These are phyloP conservation scores for Cottus gobio DNA, from an alignment of 2,113 vertebrate species.

Conservation along the genomic window DNA sequence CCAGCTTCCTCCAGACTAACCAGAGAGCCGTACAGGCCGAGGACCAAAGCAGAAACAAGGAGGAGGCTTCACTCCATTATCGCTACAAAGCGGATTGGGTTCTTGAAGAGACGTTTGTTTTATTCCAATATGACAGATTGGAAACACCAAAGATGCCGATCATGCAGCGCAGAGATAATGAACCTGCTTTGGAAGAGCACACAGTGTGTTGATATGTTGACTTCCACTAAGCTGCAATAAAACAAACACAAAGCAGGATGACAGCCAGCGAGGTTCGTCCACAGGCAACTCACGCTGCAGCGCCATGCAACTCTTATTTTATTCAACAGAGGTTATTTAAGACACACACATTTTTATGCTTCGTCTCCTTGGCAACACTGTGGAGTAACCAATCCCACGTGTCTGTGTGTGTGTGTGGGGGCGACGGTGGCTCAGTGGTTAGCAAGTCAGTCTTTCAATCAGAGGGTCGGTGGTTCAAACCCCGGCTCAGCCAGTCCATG, in stretches of 20 bases:
- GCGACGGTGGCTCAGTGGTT: no score
- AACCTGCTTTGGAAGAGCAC: constrained; percentile 41
- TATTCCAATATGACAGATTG: constrained; percentile 11
- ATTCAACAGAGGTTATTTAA: constrained; percentile 49
- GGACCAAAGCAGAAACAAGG: constrained; percentile 56
- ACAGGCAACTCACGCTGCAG: constrained; percentile 44
- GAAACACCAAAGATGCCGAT: constrained; percentile 44
- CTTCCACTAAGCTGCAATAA: constrained; percentile 41
- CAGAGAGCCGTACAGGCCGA: constrained; percentile 46
- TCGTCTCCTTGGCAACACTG: constrained; percentile 57
- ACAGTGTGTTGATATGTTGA: constrained; percentile 54
- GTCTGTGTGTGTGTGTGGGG: background rate
- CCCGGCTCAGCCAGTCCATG: no score
- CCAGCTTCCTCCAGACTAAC: constrained; percentile 71
- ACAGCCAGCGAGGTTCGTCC: constrained; percentile 62
- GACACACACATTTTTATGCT: constrained; percentile 31
- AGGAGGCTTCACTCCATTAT: constrained; percentile 39
- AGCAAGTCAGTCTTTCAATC: no score
- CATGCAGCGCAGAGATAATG: constrained; percentile 60
- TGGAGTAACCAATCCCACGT: constrained; percentile 32
- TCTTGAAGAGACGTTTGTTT: constrained; percentile 38
- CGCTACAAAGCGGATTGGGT: constrained; percentile 32
- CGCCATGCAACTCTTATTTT: constrained; percentile 42
- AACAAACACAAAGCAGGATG: constrained; percentile 63
- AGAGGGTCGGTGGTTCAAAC: no score